Conservation (phyloP, 2,113 vertebrate genomes). For the Morone chrysops region DNA sequence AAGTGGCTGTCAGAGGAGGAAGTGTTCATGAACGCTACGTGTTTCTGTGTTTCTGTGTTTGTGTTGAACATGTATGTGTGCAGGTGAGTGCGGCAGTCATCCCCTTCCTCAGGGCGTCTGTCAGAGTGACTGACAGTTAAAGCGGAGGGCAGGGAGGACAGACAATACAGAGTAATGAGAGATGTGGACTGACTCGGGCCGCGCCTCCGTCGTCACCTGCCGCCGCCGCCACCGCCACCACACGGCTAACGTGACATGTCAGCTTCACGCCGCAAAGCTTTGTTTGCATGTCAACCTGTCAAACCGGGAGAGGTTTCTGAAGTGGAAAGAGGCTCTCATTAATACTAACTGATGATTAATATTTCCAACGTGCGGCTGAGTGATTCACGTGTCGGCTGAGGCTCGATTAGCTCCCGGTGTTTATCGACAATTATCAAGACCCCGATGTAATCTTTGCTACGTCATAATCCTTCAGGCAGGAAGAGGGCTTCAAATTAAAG, state of each 20-base stretch:
- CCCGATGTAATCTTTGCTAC: too few relatives aligned
- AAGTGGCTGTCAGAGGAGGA: conserved; percentile 18
- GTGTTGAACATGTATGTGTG: background rate
- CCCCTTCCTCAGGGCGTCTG: conserved; percentile 38
- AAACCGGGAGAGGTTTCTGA: conserved; percentile 28
- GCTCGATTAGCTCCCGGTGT: too few relatives aligned
- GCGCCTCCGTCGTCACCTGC: conserved; percentile 10
- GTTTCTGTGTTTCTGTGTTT: background rate
- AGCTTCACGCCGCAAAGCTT: conserved; percentile 34
- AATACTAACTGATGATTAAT: conserved; percentile 35
- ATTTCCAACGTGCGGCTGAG: conserved; percentile 38
- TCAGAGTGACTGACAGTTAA: conserved; percentile 67
- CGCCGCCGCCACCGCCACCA: background rate
- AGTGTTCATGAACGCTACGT: background rate
- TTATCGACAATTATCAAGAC: too few relatives aligned
- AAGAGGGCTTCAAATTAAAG: too few relatives aligned
- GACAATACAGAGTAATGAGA: conserved; percentile 66
- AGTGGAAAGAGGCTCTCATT: conserved; percentile 49
- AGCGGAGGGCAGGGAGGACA: conserved; percentile 47
- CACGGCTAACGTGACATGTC: conserved; percentile 42
- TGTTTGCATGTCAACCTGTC: conserved; percentile 54
- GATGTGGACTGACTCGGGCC: conserved; percentile 58
- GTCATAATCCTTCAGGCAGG: too few relatives aligned
- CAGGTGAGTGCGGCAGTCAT: conserved; percentile 12
- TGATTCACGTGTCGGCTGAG: background rate